A percentile compares a stretch with the other conserved stretches of the same genome.
Evolutionary conservation across 2,888 invertebrate species (phyloP).

Genomic region (Agrochola litura): DNA sequence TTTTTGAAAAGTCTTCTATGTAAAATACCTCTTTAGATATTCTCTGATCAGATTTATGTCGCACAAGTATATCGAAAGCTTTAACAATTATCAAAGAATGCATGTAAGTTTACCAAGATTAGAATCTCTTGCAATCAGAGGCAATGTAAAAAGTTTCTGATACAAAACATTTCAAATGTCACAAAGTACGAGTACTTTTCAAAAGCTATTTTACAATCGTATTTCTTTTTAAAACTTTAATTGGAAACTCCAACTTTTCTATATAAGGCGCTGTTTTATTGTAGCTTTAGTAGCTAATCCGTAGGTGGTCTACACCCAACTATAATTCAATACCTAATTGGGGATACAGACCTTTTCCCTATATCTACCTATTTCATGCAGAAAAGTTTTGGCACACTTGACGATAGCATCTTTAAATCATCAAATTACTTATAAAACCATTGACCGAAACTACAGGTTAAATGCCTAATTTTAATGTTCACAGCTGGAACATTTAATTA

Average conservation of each 20-base stretch:
- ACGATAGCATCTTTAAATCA: neutral
- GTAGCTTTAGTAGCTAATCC: neutral
- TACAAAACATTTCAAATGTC: conserved; percentile 34
- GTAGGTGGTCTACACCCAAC: neutral
- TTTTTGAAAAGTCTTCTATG: neutral
- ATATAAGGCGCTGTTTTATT: conserved; percentile 27
- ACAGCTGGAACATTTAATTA: conserved; percentile 27
- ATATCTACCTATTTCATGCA: neutral
- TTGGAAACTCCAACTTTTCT: conserved; percentile 23
- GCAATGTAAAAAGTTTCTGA: conserved; percentile 1
- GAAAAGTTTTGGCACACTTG: neutral
- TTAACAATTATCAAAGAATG: neutral
- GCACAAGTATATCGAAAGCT: neutral
- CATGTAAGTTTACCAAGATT: too few relatives aligned
- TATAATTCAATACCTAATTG: neutral
- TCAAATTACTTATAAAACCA: conserved; percentile 8
- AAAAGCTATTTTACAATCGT: conserved; percentile 3
- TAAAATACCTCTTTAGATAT: neutral
- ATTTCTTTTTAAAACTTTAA: conserved; percentile 24
- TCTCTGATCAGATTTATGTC: neutral
- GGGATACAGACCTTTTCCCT: neutral
- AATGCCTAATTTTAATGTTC: conserved; percentile 18
- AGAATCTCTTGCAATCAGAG: neutral
- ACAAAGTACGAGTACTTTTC: conserved; percentile 18
- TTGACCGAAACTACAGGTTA: conserved; percentile 9